Base-by-base conservation (phyloP, 1,140 invertebrate species). In the Bombus waltoni region DNA sequence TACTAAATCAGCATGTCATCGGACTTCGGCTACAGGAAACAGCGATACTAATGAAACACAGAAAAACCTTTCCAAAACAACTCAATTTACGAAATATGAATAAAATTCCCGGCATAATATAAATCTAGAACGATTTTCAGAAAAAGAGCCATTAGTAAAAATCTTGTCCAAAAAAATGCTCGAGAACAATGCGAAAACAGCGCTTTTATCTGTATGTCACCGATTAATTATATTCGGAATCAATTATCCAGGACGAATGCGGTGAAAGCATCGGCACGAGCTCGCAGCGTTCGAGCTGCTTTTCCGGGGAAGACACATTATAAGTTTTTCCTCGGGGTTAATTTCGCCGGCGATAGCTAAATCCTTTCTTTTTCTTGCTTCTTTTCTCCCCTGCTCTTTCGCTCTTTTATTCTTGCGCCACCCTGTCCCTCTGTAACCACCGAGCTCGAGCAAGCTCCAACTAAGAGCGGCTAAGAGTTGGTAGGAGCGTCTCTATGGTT, bases 401-500 rank as follows among this genome's bases (percentile, higher is more conserved):
- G 90, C 77, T 92, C 88, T 82, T 87, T 89, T 85, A 83, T 87
- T 91, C 90, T 79, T 62, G 28, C 87, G 82, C 87, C 85, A 89
- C 85, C 77, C 81, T 87, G 77, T 85, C 79, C 84, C 86, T 79
- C 87, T 83, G 71, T 83, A 75, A 71, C 89, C 76, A 82, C 89
- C 86, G 77, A 73, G 72, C 75, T 87, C 78, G 68, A 89, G 89
- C 91, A 84, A 91, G 91, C 92, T 93, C 89, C 90, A 94, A 93
- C 93, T 93, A 94, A 94, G 92, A 94, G 92, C 93, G 86, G 89
- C 92, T 93, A 94, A 94, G 94, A 94, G 93, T 94, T 90, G 90
- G 92, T 92, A 91, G 92, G 91, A 94, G 93, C 93, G 93, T 94
- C 94, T 94, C 94, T 94, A 94, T 94, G 93, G 94, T 94, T 94